A percentile compares a stretch with the other conserved stretches of the same genome.
Evolutionary conservation across 2,797 vertebrate species (phyloP).

Genomic region (Periophthalmus magnuspinnatus): DNA sequence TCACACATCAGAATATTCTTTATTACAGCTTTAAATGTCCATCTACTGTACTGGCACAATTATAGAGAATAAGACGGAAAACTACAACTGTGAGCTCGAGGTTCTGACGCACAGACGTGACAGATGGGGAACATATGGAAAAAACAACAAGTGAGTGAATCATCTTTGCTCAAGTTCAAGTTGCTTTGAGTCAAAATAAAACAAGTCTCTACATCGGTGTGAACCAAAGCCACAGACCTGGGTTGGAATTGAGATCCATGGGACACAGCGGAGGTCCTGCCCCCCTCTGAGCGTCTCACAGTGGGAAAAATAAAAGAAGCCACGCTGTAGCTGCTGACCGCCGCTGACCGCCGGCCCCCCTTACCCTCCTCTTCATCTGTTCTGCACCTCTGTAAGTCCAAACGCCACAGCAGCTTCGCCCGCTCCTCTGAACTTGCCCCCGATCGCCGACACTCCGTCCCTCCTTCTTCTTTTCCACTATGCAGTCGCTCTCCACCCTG

Average conservation of each 20-base stretch:
- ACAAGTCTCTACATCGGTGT: neutral
- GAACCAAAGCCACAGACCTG: constrained; percentile 72
- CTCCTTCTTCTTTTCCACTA: constrained; percentile 44
- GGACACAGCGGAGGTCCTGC: constrained; percentile 42
- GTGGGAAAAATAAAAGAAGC: constrained; percentile 60
- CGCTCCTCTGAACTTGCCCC: constrained; percentile 29
- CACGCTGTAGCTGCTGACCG: constrained; percentile 57
- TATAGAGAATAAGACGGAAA: constrained; percentile 24
- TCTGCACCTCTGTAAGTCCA: constrained; percentile 44
- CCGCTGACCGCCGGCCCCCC: constrained; percentile 60
- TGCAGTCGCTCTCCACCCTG: constrained; percentile 20
- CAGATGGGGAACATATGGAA: constrained; percentile 16
- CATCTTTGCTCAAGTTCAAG: constrained; percentile 7
- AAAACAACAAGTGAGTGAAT: constrained; percentile 20
- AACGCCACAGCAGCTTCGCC: constrained; percentile 29
- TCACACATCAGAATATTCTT: neutral
- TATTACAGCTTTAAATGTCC: neutral
- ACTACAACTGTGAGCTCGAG: constrained; percentile 25
- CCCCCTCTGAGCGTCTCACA: constrained; percentile 44
- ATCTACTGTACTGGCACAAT: neutral
- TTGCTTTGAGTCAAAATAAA: constrained; percentile 6
- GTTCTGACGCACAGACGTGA: constrained; percentile 18
- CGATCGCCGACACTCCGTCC: constrained; percentile 14
- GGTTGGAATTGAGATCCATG: constrained; percentile 78
- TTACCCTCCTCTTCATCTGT: constrained; percentile 66